Percentiles rank a stretch among this genome's conserved stretches.
These are phyloP conservation scores for Neuroscelio doddi DNA, from an alignment of 2,888 invertebrate genomes.

Conservation along the genomic window DNA sequence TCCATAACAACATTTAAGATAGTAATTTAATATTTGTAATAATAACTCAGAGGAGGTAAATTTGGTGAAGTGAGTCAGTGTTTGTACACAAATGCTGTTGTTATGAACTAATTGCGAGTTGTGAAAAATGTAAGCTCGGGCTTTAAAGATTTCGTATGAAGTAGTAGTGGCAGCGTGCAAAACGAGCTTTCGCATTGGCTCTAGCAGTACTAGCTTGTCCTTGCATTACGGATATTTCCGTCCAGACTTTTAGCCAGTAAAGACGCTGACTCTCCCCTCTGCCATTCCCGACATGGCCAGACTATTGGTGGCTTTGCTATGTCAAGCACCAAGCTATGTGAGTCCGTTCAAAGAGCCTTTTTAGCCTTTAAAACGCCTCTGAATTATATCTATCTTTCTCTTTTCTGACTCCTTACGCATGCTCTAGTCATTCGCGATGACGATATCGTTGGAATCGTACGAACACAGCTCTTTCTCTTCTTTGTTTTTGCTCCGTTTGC, in stretches of 20 bases:
- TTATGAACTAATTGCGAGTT: no score
- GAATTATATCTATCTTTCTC: conserved; percentile 11
- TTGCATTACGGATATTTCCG: conserved; percentile 70
- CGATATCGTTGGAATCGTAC: conserved; percentile 3
- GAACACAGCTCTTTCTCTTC: conserved; percentile 38
- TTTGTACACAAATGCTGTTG: no score
- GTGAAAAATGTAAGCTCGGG: no score
- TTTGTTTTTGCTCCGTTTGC: conserved; percentile 50
- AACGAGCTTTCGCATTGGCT: conserved; percentile 23
- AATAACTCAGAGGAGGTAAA: no score
- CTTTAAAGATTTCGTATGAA: no score
- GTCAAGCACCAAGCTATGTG: conserved; percentile 23
- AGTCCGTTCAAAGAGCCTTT: no score
- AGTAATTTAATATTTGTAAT: not conserved
- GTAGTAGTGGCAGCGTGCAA: no score
- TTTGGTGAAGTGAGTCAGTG: no score
- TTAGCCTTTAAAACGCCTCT: conserved; percentile 35
- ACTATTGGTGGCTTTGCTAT: conserved; percentile 57
- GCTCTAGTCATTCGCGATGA: conserved; percentile 5
- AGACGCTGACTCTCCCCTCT: conserved; percentile 58
- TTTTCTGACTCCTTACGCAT: no score
- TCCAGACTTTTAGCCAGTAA: conserved; percentile 68
- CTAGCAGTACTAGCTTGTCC: conserved; percentile 54
- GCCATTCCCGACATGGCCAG: conserved; percentile 68
- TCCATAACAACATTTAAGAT: not conserved